Conservation (phyloP, 2,888 invertebrate genomes). For the Morpho helenor region DNA sequence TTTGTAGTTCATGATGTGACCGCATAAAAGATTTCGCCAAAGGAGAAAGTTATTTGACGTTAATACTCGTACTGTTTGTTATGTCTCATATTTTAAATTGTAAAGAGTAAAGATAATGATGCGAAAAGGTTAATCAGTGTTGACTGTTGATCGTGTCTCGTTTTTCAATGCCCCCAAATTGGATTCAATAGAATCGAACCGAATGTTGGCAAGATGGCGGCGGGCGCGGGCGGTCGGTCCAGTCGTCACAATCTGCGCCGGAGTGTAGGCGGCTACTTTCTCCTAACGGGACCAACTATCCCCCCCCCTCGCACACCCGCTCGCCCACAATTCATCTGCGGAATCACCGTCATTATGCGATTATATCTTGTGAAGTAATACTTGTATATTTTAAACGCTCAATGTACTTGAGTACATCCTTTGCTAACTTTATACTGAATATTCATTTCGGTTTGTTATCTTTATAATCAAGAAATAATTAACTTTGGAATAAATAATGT, state of each 20-base stretch:
- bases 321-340: constrained; percentile 39
- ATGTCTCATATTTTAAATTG: no score
- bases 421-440: constrained; percentile 3
- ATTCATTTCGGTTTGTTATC: no score
- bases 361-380: constrained; percentile 45
- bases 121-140: constrained; percentile 7
- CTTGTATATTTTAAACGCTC: constrained; percentile 26
- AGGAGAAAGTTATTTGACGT: constrained; percentile 47
- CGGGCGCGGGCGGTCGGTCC: constrained; percentile 38
- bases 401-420: constrained; percentile 7
- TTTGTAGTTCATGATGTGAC: constrained; percentile 31
- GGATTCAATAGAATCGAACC: constrained; percentile 51
- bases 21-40: constrained; percentile 39
- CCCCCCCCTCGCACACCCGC: constrained; percentile 33
- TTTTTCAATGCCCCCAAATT: constrained; percentile 12
- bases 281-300: constrained; percentile 71
- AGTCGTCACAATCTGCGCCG: constrained; percentile 54
- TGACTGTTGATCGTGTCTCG: constrained; percentile 8
- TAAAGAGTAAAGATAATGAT: constrained; percentile 10
- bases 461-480: no score
- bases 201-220: constrained; percentile 50
- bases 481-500: no score
- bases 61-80: no score
- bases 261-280: constrained; percentile 75
- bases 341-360: constrained; percentile 40